Base-by-base conservation (phyloP, 1,140 invertebrate genomes). In the Uloborus diversus region DNA sequence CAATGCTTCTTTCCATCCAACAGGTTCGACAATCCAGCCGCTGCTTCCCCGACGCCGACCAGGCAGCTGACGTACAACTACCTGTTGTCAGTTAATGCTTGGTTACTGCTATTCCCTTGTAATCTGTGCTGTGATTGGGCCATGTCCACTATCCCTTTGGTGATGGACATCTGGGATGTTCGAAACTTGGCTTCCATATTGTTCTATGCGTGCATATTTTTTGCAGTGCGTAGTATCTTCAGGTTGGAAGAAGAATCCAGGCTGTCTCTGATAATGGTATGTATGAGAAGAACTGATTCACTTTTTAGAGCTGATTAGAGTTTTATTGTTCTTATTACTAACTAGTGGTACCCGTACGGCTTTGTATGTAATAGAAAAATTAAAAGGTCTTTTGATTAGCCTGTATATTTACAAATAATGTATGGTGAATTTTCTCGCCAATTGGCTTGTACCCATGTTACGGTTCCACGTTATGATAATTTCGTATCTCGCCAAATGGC, bases 51-150 rank as follows among this genome's bases (percentile, higher is more conserved):
- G 23, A 90, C 91, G 20, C 94, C 95, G 11, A 87, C 90, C 49
- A 90, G 95, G 79, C 95, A 98, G 86, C 88, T 99, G 65, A 97
- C 96, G 2, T 98, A 96, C 86, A 94, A 94, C 87, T 98, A 98
- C 87, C 89, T 99, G 78, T 91, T 95, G 57, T 92, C 94, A 33
- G 89, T 98, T 35, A 99, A 99, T 88, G 89, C 93, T 32, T 96
- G 94, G 93, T 88, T 98, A 51, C 88, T 98, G 53, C 88, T 97
- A 33, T 92, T 95, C 86, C 96, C 96, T 14, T 93, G 92, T 81
- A 90, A 94, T 83, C 89, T 98, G 25, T 98, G 96, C 88, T 98
- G 96, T 87, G 96, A 99, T 88, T 99, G 96, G 96, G 98, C 96
- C 53, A 98, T 98, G 96, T 96, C 95, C 49, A 97, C 96, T 30